Evolutionary conservation across 2,113 vertebrate genomes (phyloP), one percentile per base, ranked within the genome.

Genomic region (Siphamia tubifer): DNA sequence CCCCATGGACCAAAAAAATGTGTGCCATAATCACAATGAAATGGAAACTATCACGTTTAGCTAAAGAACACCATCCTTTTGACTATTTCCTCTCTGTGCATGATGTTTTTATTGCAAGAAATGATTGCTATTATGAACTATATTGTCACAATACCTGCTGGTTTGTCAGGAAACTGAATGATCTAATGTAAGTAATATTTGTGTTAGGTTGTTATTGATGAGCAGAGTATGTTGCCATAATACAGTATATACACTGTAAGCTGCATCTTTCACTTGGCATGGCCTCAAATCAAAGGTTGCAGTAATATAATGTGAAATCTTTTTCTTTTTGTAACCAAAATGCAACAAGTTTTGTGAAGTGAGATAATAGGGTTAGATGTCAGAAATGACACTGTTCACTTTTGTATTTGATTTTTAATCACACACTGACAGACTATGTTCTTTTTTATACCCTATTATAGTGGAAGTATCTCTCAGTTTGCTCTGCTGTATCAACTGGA

Each of bases 221-320:
- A 80, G 5, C 58, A 36, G 61, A 79, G 49, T 67, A 67, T 77
- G 60, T 66, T 47, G 87, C 91, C 93, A 93, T 91, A 30, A 91
- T 92, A 92, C 89, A 92, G 92, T 93, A 91, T 94, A 30, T 47
- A n/a, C n/a, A n/a, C n/a, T n/a, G n/a, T n/a, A 48, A 94, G 89
- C 89, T 92, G 88, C 94, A 94, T 94, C 91, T 94, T 92, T 92
- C 54, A 94, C 89, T 92, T 86, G 92, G 94, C 94, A 96, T 96
- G 95, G 93, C 92, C 94, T 94, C 94, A 94, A 92, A 93, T 93
- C 54, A 92, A 94, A 92, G 80, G 89, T 92, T 94, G 93, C 92
- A 93, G 89, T 91, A 92, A 91, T 92, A 91, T 65, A 57, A 47
- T 42, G 66, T 81, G 15, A 67, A 61, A 32, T 71, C 13, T 70